A percentile compares a stretch with the other conserved stretches of the same genome.
Conservation (phyloP, 2,888 invertebrate genomes). For the Amblyjoppa proteus region DNA sequence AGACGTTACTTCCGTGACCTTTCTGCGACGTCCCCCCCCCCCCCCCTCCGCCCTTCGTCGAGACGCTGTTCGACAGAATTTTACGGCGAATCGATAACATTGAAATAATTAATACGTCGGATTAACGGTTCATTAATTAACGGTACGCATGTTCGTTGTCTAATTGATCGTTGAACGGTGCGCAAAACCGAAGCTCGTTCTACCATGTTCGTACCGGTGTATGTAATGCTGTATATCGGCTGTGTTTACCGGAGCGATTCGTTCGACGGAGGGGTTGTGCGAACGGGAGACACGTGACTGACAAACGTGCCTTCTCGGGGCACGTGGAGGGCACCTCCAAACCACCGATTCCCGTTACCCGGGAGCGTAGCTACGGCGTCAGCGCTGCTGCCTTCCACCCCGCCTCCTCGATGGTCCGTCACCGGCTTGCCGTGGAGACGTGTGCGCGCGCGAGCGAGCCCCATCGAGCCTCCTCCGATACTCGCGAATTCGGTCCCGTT, state of each 20-base stretch:
- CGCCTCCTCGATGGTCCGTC: conserved; percentile 19
- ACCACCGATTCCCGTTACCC: conserved; percentile 72
- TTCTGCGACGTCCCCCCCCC: neutral
- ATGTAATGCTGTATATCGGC: neutral
- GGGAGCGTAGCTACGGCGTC: conserved; percentile 17
- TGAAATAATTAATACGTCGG: neutral
- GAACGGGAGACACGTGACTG: conserved; percentile 79
- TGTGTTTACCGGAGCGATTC: neutral
- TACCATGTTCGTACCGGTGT: neutral
- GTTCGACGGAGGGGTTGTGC: conserved; percentile 18
- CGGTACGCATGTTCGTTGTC: neutral
- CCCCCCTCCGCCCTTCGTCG: neutral
- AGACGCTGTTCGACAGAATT: too few relatives aligned
- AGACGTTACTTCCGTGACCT: neutral
- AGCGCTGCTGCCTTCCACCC: neutral
- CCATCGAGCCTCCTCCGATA: conserved; percentile 27
- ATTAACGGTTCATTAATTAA: neutral
- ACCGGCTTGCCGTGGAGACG: conserved; percentile 39
- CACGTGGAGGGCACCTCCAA: conserved; percentile 79
- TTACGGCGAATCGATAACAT: neutral
- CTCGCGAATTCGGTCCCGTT: conserved; percentile 51
- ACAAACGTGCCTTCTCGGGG: conserved; percentile 81
- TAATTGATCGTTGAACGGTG: neutral
- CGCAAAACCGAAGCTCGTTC: neutral
- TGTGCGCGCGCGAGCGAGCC: conserved; percentile 37